Percentiles rank a stretch among this genome's conserved stretches.
These are phyloP conservation scores for Alligator mississippiensis DNA, from an alignment of 2,113 vertebrate genomes.

Conservation along the genomic window DNA sequence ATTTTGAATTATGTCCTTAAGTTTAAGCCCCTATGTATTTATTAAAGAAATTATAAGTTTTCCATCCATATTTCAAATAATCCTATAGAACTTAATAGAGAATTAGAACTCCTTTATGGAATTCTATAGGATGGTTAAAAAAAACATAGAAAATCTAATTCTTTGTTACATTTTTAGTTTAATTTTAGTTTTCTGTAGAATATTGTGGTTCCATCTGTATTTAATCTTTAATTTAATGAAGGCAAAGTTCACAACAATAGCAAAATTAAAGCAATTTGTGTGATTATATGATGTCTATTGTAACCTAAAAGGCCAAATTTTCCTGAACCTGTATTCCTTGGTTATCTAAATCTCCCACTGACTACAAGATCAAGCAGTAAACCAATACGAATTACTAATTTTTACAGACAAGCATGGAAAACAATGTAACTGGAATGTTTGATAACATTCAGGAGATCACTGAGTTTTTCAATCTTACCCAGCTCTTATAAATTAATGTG, in stretches of 20 bases:
- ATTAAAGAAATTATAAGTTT: not conserved
- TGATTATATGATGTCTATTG: not conserved
- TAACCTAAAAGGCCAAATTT: not conserved
- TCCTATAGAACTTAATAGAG: not conserved
- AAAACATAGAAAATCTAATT: not conserved
- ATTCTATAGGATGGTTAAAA: not conserved
- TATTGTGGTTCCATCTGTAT: not conserved
- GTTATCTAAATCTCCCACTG: not conserved
- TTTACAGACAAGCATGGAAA: not conserved
- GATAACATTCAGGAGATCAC: fast-evolving
- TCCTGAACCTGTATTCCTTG: not conserved
- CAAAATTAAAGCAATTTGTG: not conserved
- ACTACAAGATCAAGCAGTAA: not conserved
- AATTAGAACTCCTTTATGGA: not conserved
- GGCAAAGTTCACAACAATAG: not conserved
- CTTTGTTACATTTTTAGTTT: not conserved
- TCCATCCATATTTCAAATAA: not conserved
- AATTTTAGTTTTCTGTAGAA: not conserved
- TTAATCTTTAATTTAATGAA: not conserved
- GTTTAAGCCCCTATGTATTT: not conserved
- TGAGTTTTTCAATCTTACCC: not conserved
- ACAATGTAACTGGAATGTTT: fast-evolving
- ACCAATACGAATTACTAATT: not conserved
- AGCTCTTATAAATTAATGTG: not conserved
- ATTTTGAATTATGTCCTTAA: fast-evolving